A percentile compares a stretch with the other conserved stretches of the same genome.
These are phyloP conservation scores for Syngnathus typhle DNA, from an alignment of 2,113 vertebrate genomes.

Conservation along the genomic window DNA sequence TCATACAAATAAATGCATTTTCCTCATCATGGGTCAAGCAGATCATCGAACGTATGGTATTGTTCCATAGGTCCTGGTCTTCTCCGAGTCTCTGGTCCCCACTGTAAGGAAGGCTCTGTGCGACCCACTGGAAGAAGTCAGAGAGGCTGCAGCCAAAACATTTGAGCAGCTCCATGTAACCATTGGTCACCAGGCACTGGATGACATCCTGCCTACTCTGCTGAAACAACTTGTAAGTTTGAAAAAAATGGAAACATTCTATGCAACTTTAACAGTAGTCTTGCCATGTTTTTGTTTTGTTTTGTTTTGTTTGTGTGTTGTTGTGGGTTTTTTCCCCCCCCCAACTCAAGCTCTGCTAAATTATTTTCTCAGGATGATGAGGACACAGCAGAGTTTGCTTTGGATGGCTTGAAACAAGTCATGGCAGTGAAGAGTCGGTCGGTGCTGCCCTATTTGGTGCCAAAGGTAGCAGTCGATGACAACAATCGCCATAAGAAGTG, in stretches of 20 bases:
- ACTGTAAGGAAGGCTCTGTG: constrained; percentile 94
- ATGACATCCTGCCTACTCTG: constrained; percentile 90
- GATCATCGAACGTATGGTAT: neutral
- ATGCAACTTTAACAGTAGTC: neutral
- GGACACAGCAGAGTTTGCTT: constrained; percentile 84
- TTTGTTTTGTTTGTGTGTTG: too few species aligned
- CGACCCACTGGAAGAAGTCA: constrained; percentile 91
- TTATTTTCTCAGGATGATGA: constrained; percentile 76
- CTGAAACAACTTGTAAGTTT: constrained; percentile 87
- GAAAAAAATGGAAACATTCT: neutral
- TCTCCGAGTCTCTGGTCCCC: constrained; percentile 93
- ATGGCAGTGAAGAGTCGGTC: constrained; percentile 98
- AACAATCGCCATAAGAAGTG: neutral
- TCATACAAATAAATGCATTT: constrained; percentile 14
- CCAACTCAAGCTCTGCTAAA: neutral
- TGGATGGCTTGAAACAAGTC: constrained; percentile 96
- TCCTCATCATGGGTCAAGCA: neutral
- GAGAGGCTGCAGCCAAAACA: constrained; percentile 95
- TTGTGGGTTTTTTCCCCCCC: too few species aligned
- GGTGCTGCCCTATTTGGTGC: constrained; percentile 93
- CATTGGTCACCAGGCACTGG: constrained; percentile 93
- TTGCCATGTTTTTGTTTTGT: neutral
- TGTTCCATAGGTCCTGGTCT: constrained; percentile 82
- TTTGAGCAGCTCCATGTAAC: constrained; percentile 98
- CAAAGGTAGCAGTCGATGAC: constrained; percentile 75